phyloP scores from a whole-genome alignment of 2,888 invertebrate genomes.

The Agrilus mali region DNA sequence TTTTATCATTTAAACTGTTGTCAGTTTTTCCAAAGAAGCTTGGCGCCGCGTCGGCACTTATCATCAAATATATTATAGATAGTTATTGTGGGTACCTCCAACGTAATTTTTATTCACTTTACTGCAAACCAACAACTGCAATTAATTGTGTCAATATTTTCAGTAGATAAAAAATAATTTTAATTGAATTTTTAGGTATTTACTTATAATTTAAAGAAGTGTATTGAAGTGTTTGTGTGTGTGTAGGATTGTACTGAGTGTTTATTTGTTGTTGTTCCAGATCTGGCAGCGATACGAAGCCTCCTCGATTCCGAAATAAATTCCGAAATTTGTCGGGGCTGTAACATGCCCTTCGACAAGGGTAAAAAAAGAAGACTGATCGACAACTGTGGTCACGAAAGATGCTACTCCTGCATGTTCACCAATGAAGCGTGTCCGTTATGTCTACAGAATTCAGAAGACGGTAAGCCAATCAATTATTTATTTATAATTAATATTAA shows the following conservation, averaged over 20 bases:
- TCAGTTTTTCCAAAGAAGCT: too few relatives aligned
- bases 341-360: slow-evolving; percentile 90
- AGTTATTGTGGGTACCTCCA: too few relatives aligned
- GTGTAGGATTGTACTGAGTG: neutral
- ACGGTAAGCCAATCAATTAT: slow-evolving; percentile 8
- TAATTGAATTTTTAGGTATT: too few relatives aligned
- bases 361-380: slow-evolving; percentile 91
- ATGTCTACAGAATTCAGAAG: slow-evolving; percentile 38
- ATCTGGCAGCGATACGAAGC: slow-evolving; percentile 71
- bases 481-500: too few relatives aligned
- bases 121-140: too few relatives aligned
- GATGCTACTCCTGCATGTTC: slow-evolving; percentile 92
- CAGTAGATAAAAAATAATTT: too few relatives aligned
- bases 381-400: slow-evolving; percentile 91
- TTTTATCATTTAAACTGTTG: too few relatives aligned
- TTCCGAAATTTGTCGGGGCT: slow-evolving; percentile 63
- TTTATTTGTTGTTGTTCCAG: slow-evolving; percentile 39
- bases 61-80: too few relatives aligned
- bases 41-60: too few relatives aligned
- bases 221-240: neutral
- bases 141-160: too few relatives aligned
- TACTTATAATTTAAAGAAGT: neutral
- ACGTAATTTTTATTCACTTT: too few relatives aligned
- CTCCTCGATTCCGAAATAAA: slow-evolving; percentile 59
- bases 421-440: slow-evolving; percentile 83